These are phyloP conservation scores for Epicampocera succincta DNA, from an alignment of 2,888 invertebrate species.

Conservation along the genomic window DNA sequence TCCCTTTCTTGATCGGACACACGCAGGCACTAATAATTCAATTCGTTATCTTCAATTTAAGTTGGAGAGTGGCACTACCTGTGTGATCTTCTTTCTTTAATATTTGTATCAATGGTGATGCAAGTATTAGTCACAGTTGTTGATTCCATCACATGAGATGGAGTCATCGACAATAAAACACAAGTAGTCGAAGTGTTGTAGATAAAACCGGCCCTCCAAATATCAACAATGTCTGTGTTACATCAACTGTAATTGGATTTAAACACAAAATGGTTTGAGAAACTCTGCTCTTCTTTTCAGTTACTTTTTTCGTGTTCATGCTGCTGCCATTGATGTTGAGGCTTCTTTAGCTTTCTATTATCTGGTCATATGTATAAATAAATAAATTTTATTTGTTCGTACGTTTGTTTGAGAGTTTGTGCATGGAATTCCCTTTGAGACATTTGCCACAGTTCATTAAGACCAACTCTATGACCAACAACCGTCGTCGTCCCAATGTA, in stretches of 20 bases:
- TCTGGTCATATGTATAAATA: constrained; percentile 37
- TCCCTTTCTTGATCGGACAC: no score
- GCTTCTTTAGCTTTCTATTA: constrained; percentile 45
- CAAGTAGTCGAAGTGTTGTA: no score
- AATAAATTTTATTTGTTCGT: constrained; percentile 12
- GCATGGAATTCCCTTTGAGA: constrained; percentile 67
- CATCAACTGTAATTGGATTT: neutral
- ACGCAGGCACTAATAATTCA: no score
- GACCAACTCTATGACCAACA: constrained; percentile 32
- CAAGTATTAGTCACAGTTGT: no score
- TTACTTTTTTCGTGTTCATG: constrained; percentile 1
- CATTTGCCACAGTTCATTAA: constrained; percentile 68
- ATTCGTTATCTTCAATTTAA: no score
- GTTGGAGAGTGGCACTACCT: no score
- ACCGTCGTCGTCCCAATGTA: constrained; percentile 16
- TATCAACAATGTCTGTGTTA: no score
- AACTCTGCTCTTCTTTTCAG: constrained; percentile 16
- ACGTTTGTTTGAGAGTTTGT: constrained; percentile 14
- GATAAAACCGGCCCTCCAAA: no score
- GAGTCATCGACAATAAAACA: no score
- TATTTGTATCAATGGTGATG: no score
- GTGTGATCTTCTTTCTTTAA: no score
- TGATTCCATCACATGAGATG: no score
- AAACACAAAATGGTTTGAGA: constrained; percentile 21
- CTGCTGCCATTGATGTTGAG: constrained; percentile 26